Evolutionary conservation across 1,140 invertebrate species (phyloP).

Genomic region (Aporrectodea caliginosa): DNA sequence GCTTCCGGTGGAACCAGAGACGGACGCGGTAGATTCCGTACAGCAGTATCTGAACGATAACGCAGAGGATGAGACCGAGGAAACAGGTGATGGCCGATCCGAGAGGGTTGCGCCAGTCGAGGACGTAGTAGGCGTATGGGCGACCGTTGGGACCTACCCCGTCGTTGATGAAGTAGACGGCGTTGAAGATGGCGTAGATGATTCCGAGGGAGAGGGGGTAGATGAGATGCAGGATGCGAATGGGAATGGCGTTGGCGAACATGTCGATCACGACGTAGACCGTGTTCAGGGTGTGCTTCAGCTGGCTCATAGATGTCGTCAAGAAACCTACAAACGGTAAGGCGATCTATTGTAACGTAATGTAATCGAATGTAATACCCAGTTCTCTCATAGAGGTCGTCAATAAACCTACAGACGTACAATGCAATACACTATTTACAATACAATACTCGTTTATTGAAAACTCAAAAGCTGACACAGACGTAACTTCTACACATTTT

Average conservation of each 20-base stretch:
- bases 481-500: too few relatives aligned
- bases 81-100: not conserved
- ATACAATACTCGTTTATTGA: too few relatives aligned
- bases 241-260: conserved; percentile 43
- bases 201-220: conserved; percentile 46
- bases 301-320: conserved; percentile 12
- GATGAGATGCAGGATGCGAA: conserved; percentile 49
- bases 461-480: too few relatives aligned
- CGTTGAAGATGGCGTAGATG: conserved; percentile 50
- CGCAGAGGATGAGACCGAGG: not conserved
- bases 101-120: conserved; percentile 44
- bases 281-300: conserved; percentile 49
- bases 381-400: too few relatives aligned
- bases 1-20: not conserved
- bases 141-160: conserved; percentile 42
- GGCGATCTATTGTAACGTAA: too few relatives aligned
- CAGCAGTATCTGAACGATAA: not conserved
- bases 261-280: conserved; percentile 46
- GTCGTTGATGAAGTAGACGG: conserved; percentile 48
- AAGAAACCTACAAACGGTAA: too few relatives aligned
- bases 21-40: not conserved
- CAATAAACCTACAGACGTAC: too few relatives aligned
- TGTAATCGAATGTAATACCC: too few relatives aligned
- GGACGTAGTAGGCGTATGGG: conserved; percentile 45
- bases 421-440: too few relatives aligned